phyloP scores from a whole-genome alignment of 2,888 invertebrate genomes.

The Panzeria rudis region DNA sequence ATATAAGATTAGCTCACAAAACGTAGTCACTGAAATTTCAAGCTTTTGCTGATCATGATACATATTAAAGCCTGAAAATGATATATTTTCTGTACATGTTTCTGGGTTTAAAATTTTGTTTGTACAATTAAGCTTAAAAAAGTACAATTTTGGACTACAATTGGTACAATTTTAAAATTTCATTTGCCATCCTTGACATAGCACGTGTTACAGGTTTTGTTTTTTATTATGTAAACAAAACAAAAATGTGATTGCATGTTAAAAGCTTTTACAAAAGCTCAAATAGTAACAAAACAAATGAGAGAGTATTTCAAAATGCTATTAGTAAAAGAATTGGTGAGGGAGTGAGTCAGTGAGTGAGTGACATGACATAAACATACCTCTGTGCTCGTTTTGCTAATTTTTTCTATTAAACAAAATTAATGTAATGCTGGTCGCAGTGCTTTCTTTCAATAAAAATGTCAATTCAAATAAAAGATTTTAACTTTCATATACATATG shows the following conservation, averaged over 20 bases:
- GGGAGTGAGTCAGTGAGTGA: slow-evolving; percentile 6
- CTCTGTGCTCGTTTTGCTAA: slow-evolving; percentile 39
- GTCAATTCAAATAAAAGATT: neutral
- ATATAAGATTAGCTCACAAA: too few species aligned
- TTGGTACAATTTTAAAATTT: too few species aligned
- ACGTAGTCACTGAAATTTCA: too few species aligned
- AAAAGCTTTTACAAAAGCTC: slow-evolving; percentile 57
- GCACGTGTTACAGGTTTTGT: slow-evolving; percentile 49
- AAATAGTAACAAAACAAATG: neutral
- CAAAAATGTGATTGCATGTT: neutral
- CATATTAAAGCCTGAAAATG: too few species aligned
- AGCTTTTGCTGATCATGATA: too few species aligned
- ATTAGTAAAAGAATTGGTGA: neutral
- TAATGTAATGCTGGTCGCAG: slow-evolving; percentile 32
- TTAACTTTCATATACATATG: neutral
- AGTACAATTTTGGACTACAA: too few species aligned
- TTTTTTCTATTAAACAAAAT: slow-evolving; percentile 30
- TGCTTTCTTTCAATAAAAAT: slow-evolving; percentile 34
- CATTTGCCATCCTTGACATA: too few species aligned
- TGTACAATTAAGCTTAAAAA: too few species aligned
- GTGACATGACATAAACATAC: slow-evolving; percentile 33
- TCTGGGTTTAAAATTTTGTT: too few species aligned
- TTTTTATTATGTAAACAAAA: slow-evolving; percentile 38
- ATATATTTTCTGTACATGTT: too few species aligned
- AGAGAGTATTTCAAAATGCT: neutral